Conservation (phyloP, 2,888 invertebrate species). For the Chymomyza procnemis region DNA sequence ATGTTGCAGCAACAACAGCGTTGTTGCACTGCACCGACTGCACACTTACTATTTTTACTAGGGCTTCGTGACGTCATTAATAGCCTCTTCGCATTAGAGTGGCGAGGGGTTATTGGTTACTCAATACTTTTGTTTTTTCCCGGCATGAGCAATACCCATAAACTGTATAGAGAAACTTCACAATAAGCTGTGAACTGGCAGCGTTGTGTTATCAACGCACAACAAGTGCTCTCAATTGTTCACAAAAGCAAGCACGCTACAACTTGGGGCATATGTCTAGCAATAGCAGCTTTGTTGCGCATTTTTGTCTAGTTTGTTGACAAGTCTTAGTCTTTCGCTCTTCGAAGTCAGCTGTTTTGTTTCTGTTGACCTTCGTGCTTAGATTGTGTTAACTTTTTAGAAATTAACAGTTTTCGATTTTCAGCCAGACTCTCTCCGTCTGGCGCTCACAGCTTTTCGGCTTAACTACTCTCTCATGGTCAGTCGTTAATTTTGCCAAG, state of each 20-base stretch:
- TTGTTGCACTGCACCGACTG: constrained; percentile 61
- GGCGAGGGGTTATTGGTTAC: constrained; percentile 11
- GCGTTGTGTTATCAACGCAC: constrained; percentile 3
- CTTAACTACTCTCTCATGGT: constrained; percentile 12
- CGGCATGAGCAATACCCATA: neutral
- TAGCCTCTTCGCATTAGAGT: neutral
- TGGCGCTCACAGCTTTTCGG: neutral
- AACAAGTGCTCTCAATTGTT: neutral
- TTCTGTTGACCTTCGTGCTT: neutral
- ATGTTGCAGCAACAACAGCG: constrained; percentile 54
- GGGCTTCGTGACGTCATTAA: constrained; percentile 38
- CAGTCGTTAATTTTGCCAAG: constrained; percentile 23
- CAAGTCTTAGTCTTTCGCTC: neutral
- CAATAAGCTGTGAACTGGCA: constrained; percentile 48
- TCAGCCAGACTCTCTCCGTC: neutral
- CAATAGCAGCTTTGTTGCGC: constrained; percentile 17
- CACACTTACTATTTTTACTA: constrained; percentile 41
- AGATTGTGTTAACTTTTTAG: constrained; percentile 49
- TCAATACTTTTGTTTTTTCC: constrained; percentile 6
- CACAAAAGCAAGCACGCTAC: neutral
- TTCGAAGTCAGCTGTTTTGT: constrained; percentile 37
- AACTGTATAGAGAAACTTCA: constrained; percentile 29
- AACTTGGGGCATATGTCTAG: neutral
- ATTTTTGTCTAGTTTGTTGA: constrained; percentile 29
- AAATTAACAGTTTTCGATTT: constrained; percentile 65